Evolutionary conservation across 2,888 invertebrate genomes (phyloP).

Genomic region (Gymnocheta viridis): DNA sequence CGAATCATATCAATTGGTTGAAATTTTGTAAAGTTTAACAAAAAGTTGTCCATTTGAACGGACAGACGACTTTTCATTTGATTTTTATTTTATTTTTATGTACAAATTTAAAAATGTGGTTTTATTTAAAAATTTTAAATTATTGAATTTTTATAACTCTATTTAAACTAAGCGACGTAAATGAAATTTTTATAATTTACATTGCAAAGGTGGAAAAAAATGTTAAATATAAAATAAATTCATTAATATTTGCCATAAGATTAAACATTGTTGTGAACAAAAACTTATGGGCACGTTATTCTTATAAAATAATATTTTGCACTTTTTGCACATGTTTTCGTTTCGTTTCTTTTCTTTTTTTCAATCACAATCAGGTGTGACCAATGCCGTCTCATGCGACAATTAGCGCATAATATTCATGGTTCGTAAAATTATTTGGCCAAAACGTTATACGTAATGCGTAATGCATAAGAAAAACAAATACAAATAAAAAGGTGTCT

Average conservation of each 20-base stretch:
- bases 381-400: neutral
- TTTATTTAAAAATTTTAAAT: constrained; percentile 33
- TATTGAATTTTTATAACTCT: constrained; percentile 35
- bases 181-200: constrained; percentile 29
- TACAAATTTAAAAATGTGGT: constrained; percentile 40
- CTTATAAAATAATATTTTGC: constrained; percentile 1
- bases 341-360: neutral
- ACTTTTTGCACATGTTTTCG: neutral
- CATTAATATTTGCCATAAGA: neutral
- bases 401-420: constrained; percentile 47
- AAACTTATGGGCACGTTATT: neutral
- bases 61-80: constrained; percentile 41
- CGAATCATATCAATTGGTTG: constrained; percentile 26
- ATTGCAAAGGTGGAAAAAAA: constrained; percentile 13
- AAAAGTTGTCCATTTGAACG: constrained; percentile 14
- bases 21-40: neutral
- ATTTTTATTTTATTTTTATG: neutral
- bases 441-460: constrained; percentile 33
- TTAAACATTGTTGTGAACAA: neutral
- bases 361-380: constrained; percentile 24
- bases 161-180: constrained; percentile 3
- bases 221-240: neutral
- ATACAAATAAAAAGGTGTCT: constrained; percentile 4
- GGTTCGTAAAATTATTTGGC: constrained; percentile 30
- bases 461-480: neutral